These are phyloP conservation scores for Aphidoletes aphidimyza DNA, from an alignment of 2,888 invertebrate species.

Conservation along the genomic window DNA sequence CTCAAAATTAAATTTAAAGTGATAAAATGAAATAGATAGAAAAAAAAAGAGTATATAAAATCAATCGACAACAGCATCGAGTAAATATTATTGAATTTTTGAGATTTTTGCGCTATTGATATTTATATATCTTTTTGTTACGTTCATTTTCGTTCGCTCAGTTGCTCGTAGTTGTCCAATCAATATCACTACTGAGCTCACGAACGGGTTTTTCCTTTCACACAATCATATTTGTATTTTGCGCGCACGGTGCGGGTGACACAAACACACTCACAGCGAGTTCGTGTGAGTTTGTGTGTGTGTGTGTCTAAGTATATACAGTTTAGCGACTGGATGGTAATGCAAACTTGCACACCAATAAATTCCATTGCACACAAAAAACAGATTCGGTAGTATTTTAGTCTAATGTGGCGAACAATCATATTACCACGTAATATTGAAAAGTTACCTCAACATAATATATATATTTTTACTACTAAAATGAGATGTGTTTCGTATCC, in stretches of 20 bases:
- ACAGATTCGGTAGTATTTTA: too few relatives aligned
- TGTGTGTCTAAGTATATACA: too few relatives aligned
- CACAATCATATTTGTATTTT: neutral
- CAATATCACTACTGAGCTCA: too few relatives aligned
- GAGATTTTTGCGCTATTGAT: constrained; percentile 10
- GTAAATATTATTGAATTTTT: constrained; percentile 39
- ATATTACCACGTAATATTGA: too few relatives aligned
- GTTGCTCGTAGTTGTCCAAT: neutral
- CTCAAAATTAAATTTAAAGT: neutral
- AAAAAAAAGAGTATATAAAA: neutral
- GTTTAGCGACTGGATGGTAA: too few relatives aligned
- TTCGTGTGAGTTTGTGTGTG: neutral
- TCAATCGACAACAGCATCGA: neutral
- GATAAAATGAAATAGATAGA: neutral
- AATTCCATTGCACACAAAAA: too few relatives aligned
- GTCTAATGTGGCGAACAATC: too few relatives aligned
- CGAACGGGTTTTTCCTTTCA: neutral
- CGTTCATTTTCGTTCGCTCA: neutral
- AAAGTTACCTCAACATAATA: too few relatives aligned
- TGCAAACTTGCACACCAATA: constrained; percentile 21
- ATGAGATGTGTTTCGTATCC: too few relatives aligned
- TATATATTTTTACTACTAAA: too few relatives aligned
- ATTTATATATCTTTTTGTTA: neutral
- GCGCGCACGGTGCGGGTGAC: neutral
- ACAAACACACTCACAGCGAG: neutral